phyloP scores from a whole-genome alignment of 2,797 vertebrate species.

The Sorex maritimensis region DNA sequence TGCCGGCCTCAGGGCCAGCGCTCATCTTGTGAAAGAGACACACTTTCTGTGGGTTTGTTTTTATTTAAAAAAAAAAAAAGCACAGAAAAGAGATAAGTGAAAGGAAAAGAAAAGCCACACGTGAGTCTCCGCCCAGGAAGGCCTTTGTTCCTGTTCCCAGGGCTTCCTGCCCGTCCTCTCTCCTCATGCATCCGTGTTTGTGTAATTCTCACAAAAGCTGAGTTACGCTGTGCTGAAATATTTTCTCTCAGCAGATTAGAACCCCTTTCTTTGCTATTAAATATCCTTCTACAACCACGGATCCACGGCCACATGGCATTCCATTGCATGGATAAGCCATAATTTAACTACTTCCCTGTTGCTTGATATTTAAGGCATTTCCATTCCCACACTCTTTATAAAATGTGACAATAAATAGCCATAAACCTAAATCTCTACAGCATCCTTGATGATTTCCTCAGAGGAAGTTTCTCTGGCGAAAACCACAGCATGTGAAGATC shows the following conservation, averaged over 20 bases:
- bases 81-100: constrained; percentile 46
- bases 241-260: neutral
- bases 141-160: neutral
- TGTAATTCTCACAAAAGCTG: neutral
- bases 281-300: neutral
- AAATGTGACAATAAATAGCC: neutral
- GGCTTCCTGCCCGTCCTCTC: neutral
- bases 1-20: too few relatives aligned
- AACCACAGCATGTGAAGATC: neutral
- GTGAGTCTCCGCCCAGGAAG: neutral
- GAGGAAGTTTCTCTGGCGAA: neutral
- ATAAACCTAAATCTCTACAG: constrained; percentile 27
- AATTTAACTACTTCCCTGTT: neutral
- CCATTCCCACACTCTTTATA: neutral
- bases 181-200: neutral
- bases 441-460: constrained; percentile 26
- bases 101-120: neutral
- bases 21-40: constrained; percentile 28
- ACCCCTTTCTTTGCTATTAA: constrained; percentile 15
- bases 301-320: neutral
- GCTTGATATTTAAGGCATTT: neutral
- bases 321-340: neutral
- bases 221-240: neutral
- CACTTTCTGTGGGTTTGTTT: neutral
- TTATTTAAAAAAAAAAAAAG: constrained; percentile 46